Percentiles rank a stretch among this genome's conserved stretches.
These are phyloP conservation scores for Parauchenoglanis punctatus DNA, from an alignment of 2,797 vertebrate species.

Conservation along the genomic window DNA sequence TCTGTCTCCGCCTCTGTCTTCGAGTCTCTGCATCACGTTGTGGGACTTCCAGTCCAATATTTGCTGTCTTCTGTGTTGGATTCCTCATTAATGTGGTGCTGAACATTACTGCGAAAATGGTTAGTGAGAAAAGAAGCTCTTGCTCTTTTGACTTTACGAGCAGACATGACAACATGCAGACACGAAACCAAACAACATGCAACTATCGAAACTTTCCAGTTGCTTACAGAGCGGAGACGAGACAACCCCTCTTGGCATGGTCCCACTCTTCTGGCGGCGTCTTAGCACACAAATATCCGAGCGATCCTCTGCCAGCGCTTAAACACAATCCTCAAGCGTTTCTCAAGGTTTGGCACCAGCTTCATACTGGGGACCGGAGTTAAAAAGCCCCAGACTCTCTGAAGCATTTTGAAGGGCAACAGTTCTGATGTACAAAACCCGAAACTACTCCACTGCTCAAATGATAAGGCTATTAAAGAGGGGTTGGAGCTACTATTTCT, in stretches of 20 bases:
- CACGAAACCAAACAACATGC: conserved; percentile 21
- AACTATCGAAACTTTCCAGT: conserved; percentile 55
- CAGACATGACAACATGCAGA: neutral
- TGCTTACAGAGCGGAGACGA: conserved; percentile 57
- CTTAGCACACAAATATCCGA: conserved; percentile 62
- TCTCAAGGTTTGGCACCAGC: conserved; percentile 65
- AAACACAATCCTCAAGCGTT: conserved; percentile 63
- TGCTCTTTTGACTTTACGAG: neutral
- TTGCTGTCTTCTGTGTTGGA: neutral
- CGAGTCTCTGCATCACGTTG: neutral
- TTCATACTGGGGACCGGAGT: conserved; percentile 65
- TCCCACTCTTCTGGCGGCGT: conserved; percentile 53
- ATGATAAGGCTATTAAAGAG: conserved; percentile 68
- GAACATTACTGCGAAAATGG: no score
- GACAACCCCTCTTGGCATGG: conserved; percentile 57
- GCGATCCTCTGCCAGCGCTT: conserved; percentile 64
- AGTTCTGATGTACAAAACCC: conserved; percentile 61
- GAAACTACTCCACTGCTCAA: conserved; percentile 60
- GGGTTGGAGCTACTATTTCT: conserved; percentile 56
- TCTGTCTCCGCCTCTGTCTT: neutral
- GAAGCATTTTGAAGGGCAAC: conserved; percentile 70
- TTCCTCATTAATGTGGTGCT: neutral
- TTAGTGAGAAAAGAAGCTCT: no score
- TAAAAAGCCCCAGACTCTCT: conserved; percentile 69
- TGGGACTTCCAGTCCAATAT: neutral